Conservation (phyloP, 2,113 vertebrate genomes). For the Mesitornis unicolor region DNA sequence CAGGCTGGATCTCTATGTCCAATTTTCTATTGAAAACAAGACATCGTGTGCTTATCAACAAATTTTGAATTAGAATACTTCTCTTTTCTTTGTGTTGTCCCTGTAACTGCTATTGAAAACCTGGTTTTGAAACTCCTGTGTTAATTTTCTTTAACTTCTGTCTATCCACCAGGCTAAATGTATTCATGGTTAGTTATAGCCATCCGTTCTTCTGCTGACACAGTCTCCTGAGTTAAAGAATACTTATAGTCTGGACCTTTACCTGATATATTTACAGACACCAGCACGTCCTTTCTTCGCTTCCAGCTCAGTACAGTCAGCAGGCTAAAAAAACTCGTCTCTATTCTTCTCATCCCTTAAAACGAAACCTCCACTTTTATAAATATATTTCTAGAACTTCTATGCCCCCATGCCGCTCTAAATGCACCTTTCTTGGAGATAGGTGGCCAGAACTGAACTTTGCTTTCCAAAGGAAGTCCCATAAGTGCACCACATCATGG, state of each 20-base stretch:
- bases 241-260: not conserved
- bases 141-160: not conserved
- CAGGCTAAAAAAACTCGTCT: not conserved
- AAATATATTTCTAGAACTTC: not conserved
- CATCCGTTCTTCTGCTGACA: not conserved
- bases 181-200: not conserved
- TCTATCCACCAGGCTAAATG: not conserved
- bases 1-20: fast-evolving
- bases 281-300: not conserved
- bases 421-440: not conserved
- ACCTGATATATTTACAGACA: not conserved
- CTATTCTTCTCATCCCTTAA: not conserved
- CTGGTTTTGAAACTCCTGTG: not conserved
- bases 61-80: not conserved
- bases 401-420: not conserved
- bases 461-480: not conserved
- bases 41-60: not conserved
- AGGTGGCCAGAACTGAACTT: not conserved
- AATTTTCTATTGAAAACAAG: not conserved
- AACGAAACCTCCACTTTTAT: not conserved
- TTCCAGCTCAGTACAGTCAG: not conserved
- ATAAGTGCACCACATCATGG: not conserved
- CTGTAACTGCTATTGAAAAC: not conserved
- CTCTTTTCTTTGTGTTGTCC: not conserved
- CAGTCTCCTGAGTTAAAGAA: not conserved